phyloP scores from a whole-genome alignment of 2,797 vertebrate genomes.

The Notamacropus eugenii region DNA sequence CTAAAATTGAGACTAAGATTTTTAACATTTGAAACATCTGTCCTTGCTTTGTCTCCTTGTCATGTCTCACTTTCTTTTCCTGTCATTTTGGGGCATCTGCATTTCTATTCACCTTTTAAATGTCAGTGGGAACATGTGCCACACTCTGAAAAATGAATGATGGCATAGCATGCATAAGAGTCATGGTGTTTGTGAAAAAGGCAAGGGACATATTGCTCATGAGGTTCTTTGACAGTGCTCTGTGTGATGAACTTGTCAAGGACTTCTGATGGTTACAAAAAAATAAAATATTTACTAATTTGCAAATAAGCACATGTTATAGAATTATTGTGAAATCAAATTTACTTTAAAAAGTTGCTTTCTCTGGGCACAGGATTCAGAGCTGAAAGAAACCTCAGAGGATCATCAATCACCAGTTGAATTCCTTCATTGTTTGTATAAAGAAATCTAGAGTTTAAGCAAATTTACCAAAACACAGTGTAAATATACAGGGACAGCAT shows the following conservation, averaged over 20 bases:
- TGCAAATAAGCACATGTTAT: background rate
- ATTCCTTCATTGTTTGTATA: background rate
- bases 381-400: background rate
- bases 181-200: background rate
- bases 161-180: constrained; percentile 11
- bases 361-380: background rate
- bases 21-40: background rate
- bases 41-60: background rate
- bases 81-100: background rate
- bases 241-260: background rate
- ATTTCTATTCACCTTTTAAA: background rate
- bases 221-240: background rate
- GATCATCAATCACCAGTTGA: background rate
- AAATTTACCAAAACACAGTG: background rate
- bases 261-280: background rate
- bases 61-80: constrained; percentile 9
- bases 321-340: background rate
- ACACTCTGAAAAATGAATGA: background rate
- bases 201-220: background rate
- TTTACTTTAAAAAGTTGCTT: background rate
- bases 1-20: background rate
- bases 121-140: background rate
- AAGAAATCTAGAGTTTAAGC: background rate
- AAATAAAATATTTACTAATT: no score
- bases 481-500: background rate